phyloP scores from a whole-genome alignment of 2,113 vertebrate species.

The Xiphophorus maculatus region DNA sequence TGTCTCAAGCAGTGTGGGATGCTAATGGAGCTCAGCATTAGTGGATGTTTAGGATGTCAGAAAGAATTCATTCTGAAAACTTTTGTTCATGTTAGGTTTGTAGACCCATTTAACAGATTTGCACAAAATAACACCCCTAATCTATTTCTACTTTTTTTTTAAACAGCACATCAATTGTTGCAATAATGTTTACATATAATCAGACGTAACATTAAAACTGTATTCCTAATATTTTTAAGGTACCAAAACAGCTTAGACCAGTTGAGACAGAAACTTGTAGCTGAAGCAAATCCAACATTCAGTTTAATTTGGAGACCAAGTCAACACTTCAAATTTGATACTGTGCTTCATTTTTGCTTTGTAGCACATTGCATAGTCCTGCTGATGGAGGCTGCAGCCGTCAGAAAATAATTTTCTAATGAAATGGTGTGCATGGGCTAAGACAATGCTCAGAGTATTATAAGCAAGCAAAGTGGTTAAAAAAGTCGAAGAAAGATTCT shows the following conservation, averaged over 20 bases:
- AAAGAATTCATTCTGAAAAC: neutral
- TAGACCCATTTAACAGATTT: neutral
- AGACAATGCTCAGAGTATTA: neutral
- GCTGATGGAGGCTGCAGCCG: neutral
- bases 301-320: no score
- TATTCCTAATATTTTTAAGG: no score
- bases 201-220: no score
- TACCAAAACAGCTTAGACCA: no score
- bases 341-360: neutral
- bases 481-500: no score
- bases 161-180: no score
- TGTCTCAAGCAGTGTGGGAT: conserved; percentile 6
- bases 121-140: no score
- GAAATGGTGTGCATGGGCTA: neutral
- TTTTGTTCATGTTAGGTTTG: neutral
- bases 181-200: no score
- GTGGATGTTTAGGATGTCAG: neutral
- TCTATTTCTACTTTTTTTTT: no score
- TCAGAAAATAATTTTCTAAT: neutral
- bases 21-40: neutral
- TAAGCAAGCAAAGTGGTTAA: no score
- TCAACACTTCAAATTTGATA: neutral
- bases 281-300: no score
- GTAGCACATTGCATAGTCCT: neutral
- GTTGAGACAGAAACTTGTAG: no score